These are phyloP conservation scores for Plagodis dolabraria DNA, from an alignment of 2,888 invertebrate species.

Conservation along the genomic window DNA sequence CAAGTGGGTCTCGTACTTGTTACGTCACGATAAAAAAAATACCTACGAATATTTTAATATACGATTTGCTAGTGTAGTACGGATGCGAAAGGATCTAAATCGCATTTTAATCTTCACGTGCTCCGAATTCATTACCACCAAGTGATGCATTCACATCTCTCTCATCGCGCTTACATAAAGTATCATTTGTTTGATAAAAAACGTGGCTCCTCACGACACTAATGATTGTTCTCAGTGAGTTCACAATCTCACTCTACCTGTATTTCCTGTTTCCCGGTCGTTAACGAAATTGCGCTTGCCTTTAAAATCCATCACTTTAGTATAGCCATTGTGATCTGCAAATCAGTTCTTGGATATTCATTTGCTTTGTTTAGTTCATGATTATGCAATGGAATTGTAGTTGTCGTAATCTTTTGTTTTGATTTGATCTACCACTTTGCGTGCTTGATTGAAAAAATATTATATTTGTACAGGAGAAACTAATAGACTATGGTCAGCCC, in stretches of 20 bases:
- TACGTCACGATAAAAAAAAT: too few relatives aligned
- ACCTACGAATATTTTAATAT: too few relatives aligned
- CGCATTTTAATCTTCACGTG: slow-evolving; percentile 22
- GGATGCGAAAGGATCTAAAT: slow-evolving; percentile 7
- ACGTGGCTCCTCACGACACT: slow-evolving; percentile 48
- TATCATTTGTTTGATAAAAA: slow-evolving; percentile 23
- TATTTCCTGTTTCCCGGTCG: slow-evolving; percentile 74
- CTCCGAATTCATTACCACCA: slow-evolving; percentile 10
- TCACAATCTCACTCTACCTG: slow-evolving; percentile 64
- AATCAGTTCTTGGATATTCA: slow-evolving; percentile 66
- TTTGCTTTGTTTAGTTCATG: slow-evolving; percentile 61
- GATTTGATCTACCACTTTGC: neutral
- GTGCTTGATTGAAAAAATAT: neutral
- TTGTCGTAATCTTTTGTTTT: slow-evolving; percentile 25
- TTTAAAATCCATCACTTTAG: slow-evolving; percentile 64
- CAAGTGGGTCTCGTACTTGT: too few relatives aligned
- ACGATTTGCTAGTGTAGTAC: too few relatives aligned
- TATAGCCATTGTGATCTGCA: slow-evolving; percentile 64
- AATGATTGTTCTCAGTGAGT: slow-evolving; percentile 56
- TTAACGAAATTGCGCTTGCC: slow-evolving; percentile 67
- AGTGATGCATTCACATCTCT: neutral
- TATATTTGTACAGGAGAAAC: neutral
- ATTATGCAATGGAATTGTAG: slow-evolving; percentile 40
- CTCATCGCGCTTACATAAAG: slow-evolving; percentile 18
- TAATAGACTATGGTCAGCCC: too few relatives aligned